These are phyloP conservation scores for Chaenogobius annularis DNA, from an alignment of 2,113 vertebrate species.

Conservation along the genomic window DNA sequence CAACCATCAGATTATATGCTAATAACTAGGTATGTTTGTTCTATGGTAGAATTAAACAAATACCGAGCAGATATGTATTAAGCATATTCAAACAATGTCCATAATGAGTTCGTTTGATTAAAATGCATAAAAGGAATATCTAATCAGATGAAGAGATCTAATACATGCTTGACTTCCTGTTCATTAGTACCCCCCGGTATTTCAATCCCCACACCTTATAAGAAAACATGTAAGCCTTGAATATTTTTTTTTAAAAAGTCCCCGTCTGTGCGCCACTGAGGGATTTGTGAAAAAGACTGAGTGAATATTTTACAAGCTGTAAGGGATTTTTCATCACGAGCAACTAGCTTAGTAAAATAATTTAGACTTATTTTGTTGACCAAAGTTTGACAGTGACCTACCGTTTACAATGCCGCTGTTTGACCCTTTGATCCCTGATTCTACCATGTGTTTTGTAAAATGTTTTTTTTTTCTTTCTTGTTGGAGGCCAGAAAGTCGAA, in stretches of 20 bases:
- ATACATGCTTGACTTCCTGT: conserved; percentile 47
- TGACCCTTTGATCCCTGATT: background rate
- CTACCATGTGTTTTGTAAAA: background rate
- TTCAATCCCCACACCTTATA: conserved; percentile 35
- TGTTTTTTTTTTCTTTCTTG: background rate
- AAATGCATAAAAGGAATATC: conserved; percentile 62
- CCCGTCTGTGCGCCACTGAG: conserved; percentile 26
- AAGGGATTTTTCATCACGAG: background rate
- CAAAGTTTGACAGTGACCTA: background rate
- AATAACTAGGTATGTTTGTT: conserved; percentile 47
- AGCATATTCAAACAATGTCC: conserved; percentile 1
- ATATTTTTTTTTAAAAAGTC: conserved; percentile 17
- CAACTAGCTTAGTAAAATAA: conserved; percentile 7
- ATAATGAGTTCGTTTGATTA: conserved; percentile 35
- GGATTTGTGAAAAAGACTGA: background rate
- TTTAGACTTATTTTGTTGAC: conserved; percentile 2
- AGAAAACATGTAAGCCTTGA: conserved; percentile 52
- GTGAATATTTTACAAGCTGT: conserved; percentile 6
- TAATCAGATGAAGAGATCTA: conserved; percentile 54
- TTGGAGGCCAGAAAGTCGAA: conserved; percentile 7
- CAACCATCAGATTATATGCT: conserved; percentile 48
- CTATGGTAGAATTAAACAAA: background rate
- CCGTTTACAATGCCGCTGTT: background rate
- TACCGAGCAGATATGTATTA: background rate
- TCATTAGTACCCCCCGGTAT: conserved; percentile 66